Conservation (phyloP, 2,113 vertebrate species). For the Ophthalmolycus amberensis region DNA sequence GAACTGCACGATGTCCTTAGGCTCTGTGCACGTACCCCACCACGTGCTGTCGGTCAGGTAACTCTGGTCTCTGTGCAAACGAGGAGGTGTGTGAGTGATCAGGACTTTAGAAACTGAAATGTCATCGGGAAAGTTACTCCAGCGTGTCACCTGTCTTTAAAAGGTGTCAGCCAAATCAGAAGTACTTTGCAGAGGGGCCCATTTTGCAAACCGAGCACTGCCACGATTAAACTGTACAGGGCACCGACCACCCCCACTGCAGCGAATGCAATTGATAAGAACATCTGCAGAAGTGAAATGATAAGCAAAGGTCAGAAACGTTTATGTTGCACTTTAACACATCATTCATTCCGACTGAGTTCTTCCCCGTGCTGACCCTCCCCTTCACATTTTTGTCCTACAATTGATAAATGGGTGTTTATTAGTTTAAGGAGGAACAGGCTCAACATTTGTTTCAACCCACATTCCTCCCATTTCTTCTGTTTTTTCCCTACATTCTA, state of each 20-base stretch:
- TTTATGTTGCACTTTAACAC: neutral
- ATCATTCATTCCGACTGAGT: neutral
- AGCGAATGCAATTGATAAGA: conserved; percentile 84
- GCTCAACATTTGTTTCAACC: neutral
- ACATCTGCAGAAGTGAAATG: conserved; percentile 78
- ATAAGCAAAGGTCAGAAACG: conserved; percentile 21
- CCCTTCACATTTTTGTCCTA: neutral
- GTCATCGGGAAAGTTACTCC: neutral
- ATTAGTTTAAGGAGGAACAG: neutral
- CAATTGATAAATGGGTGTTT: neutral
- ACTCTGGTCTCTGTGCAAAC: conserved; percentile 31
- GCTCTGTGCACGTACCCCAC: conserved; percentile 66
- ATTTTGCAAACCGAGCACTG: conserved; percentile 77
- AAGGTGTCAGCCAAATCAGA: conserved; percentile 66
- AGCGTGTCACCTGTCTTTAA: conserved; percentile 73
- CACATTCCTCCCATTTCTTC: conserved; percentile 12
- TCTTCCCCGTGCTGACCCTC: too few species aligned
- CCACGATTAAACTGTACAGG: conserved; percentile 81
- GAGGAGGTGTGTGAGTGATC: neutral
- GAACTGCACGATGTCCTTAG: conserved; percentile 77
- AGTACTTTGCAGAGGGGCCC: conserved; percentile 71
- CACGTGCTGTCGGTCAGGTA: conserved; percentile 67
- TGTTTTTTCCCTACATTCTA: neutral
- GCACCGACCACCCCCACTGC: conserved; percentile 80
- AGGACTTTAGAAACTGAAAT: accelerated